A percentile compares a stretch with the other conserved stretches of the same genome.
These are phyloP conservation scores for Passer domesticus DNA, from an alignment of 2,113 vertebrate genomes.

Conservation along the genomic window DNA sequence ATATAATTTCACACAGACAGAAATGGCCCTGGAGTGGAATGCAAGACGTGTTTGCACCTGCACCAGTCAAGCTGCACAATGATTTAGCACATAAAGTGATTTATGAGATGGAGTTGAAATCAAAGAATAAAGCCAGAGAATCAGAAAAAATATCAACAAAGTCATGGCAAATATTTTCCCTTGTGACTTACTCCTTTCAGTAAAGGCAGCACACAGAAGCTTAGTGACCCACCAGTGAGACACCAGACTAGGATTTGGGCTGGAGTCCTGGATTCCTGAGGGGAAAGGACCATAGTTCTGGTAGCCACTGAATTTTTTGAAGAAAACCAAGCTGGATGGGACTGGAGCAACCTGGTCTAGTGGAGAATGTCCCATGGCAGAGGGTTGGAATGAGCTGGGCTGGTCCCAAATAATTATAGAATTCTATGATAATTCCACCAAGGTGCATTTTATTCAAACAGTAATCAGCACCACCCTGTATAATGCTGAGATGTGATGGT, in stretches of 20 bases:
- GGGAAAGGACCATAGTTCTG: background rate
- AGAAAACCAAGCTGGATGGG: background rate
- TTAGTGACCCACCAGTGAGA: background rate
- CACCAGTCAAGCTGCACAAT: background rate
- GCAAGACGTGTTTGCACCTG: conserved; percentile 22
- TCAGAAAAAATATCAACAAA: conserved; percentile 23
- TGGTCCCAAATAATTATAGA: background rate
- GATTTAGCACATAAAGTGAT: conserved; percentile 12
- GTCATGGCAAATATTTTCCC: background rate
- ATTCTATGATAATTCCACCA: background rate
- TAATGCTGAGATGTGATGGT: background rate
- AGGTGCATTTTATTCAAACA: background rate
- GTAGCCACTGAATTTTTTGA: background rate
- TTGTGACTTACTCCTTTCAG: background rate
- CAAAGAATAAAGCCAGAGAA: conserved; percentile 14
- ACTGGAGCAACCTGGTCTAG: background rate
- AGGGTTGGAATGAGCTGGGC: background rate
- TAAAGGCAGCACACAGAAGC: background rate
- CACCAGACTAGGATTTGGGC: background rate
- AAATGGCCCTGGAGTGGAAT: conserved; percentile 54
- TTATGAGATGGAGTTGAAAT: conserved; percentile 26
- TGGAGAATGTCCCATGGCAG: background rate
- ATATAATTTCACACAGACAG: conserved; percentile 30
- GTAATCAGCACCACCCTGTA: background rate
- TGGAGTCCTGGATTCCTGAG: background rate